Percentiles rank a stretch among this genome's conserved stretches.
These are phyloP conservation scores for Hirundo rustica DNA, from an alignment of 2,797 vertebrate species.

Conservation along the genomic window DNA sequence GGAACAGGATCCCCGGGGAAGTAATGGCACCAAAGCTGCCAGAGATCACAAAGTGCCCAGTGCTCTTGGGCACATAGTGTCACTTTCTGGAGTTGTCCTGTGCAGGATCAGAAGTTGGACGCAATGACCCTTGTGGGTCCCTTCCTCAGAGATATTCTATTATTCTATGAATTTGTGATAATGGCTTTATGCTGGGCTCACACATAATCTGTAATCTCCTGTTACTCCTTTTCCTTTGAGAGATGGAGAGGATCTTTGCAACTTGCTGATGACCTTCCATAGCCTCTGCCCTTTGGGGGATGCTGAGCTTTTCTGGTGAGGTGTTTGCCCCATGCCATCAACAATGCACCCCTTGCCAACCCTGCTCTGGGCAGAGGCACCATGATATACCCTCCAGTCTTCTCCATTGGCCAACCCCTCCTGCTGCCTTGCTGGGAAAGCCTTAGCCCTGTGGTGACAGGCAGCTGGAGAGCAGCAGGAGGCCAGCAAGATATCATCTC, in stretches of 20 bases:
- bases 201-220: not conserved
- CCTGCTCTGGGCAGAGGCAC: not conserved
- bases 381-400: not conserved
- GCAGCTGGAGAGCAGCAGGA: not conserved
- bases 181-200: not conserved
- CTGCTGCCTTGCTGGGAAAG: not conserved
- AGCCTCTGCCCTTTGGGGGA: not conserved
- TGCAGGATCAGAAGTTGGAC: not conserved
- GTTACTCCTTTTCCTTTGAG: not conserved
- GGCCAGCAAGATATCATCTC: constrained; percentile 27
- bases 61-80: not conserved
- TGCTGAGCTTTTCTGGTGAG: not conserved
- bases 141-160: not conserved
- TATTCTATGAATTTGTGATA: not conserved
- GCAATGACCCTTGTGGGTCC: not conserved
- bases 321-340: rapidly evolving
- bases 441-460: not conserved
- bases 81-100: not conserved
- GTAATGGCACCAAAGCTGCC: not conserved
- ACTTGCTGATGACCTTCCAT: not conserved
- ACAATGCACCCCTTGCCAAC: not conserved
- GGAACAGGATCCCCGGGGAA: not conserved
- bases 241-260: not conserved
- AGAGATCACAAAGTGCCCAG: not conserved
- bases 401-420: not conserved